phyloP scores from a whole-genome alignment of 2,888 invertebrate species.

The Gordius sp. region DNA sequence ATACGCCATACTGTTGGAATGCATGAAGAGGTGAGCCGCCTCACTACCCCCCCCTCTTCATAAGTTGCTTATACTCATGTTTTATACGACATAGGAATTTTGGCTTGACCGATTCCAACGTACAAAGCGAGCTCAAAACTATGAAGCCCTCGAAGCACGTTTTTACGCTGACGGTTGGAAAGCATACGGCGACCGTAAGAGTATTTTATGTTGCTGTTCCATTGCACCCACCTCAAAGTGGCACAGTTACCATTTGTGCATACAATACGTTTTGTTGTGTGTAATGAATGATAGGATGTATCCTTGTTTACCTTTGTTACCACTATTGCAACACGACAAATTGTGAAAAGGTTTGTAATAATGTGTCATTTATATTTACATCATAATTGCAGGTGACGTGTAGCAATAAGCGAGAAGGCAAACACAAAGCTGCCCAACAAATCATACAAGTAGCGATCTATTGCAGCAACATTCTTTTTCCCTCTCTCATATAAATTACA shows the following conservation, averaged over 20 bases:
- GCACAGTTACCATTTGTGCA: no score
- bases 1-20: conserved; percentile 66
- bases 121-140: conserved; percentile 57
- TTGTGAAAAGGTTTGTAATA: no score
- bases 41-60: background rate
- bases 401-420: conserved; percentile 79
- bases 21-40: conserved; percentile 40
- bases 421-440: conserved; percentile 75
- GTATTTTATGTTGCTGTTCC: no score
- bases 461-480: no score
- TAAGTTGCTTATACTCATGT: background rate
- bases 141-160: conserved; percentile 68
- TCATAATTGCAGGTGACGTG: conserved; percentile 45
- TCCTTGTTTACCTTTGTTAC: no score
- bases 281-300: no score
- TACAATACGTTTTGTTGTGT: no score
- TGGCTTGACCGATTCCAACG: conserved; percentile 60
- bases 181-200: conserved; percentile 44
- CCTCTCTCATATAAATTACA: no score
- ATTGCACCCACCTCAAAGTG: no score
- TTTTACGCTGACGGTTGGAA: conserved; percentile 73
- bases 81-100: conserved; percentile 40
- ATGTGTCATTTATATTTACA: conserved; percentile 1
- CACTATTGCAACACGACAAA: no score
- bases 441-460: conserved; percentile 42